phyloP scores from a whole-genome alignment of 2,113 vertebrate species.

The Oreochromis spilurus region DNA sequence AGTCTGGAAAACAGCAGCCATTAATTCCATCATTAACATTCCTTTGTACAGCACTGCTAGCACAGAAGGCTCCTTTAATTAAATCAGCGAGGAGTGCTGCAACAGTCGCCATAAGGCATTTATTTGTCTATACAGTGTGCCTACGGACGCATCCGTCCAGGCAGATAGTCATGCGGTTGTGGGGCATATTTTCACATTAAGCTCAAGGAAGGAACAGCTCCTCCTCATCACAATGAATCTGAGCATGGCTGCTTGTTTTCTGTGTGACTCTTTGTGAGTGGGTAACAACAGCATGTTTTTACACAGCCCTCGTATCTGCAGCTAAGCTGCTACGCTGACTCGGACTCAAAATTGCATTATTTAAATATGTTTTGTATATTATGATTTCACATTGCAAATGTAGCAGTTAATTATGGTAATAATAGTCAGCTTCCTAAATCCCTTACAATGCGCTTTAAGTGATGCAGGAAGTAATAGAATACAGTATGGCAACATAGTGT shows the following conservation, averaged over 20 bases:
- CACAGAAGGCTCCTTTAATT: slow-evolving; percentile 65
- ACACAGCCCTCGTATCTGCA: neutral
- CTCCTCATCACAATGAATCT: slow-evolving; percentile 60
- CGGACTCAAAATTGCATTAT: neutral
- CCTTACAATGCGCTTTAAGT: too few relatives aligned
- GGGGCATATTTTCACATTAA: slow-evolving; percentile 58
- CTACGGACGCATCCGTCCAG: slow-evolving; percentile 4
- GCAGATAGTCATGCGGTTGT: slow-evolving; percentile 12
- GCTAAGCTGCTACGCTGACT: neutral
- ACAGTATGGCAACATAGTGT: fast-evolving
- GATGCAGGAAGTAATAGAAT: neutral
- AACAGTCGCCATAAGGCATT: slow-evolving; percentile 55
- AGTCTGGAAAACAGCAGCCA: slow-evolving; percentile 25
- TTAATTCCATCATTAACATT: slow-evolving; percentile 59
- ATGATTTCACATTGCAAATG: neutral
- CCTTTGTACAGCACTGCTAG: slow-evolving; percentile 42
- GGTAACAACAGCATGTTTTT: neutral
- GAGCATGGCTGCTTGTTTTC: slow-evolving; percentile 16
- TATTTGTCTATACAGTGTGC: slow-evolving; percentile 24
- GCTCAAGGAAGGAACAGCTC: slow-evolving; percentile 59
- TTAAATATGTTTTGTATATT: neutral
- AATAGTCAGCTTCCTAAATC: neutral
- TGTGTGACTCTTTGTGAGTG: slow-evolving; percentile 41
- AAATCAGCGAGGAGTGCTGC: slow-evolving; percentile 54
- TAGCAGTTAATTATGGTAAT: neutral